Base-by-base conservation (phyloP, 2,888 invertebrate genomes). In the Drosophila nr. medialis region DNA sequence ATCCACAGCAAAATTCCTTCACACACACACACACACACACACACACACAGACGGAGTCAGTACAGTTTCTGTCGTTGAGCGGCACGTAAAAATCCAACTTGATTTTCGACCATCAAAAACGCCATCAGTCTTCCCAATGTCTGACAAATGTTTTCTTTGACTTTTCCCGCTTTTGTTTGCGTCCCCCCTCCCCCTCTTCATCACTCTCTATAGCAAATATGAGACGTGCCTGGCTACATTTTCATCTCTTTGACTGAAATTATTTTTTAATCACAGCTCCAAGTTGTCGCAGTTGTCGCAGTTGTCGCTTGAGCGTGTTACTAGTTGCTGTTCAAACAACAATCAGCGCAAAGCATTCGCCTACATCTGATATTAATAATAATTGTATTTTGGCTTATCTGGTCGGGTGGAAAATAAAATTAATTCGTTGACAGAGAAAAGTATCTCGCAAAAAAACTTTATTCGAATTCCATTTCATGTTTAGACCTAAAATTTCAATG, bases 71-170 rank as follows among this genome's bases (percentile, higher is more conserved):
- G 73, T 78, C 86, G 53, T 73, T 69, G 64, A 65, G 55, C 38
- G 74, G 75, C 89, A 85, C 88, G 86, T 86, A 88, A 90, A 89
- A 83, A 82, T 29, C 89, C 90, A 88, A 90, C 87, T 90, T 90
- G 87, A 88, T 88, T 90, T 83, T 86, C 84, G 87, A 76, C 89
- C 87, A 88, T 88, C 87, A 90, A 90, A 87, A 89, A 72, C 60
- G 89, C 89, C 87, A 88, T 88, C 82, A 79, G 90, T 88, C 87
- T 88, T 86, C 49, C 49, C 79, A 36, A 81, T 83, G 77, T 74
- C 85, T 81, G 85, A 89, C 81, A 85, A 89, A 83, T 88, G 88
- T 76, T 85, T 80, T 68, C 85, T 85, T 86, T 81, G 85, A 84
- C 87, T 89, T 81, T 54, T n/a, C 27, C n/a, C 27, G 54, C 15